Base-by-base conservation (phyloP, 2,797 vertebrate species). In the Aotus griseimembra region DNA sequence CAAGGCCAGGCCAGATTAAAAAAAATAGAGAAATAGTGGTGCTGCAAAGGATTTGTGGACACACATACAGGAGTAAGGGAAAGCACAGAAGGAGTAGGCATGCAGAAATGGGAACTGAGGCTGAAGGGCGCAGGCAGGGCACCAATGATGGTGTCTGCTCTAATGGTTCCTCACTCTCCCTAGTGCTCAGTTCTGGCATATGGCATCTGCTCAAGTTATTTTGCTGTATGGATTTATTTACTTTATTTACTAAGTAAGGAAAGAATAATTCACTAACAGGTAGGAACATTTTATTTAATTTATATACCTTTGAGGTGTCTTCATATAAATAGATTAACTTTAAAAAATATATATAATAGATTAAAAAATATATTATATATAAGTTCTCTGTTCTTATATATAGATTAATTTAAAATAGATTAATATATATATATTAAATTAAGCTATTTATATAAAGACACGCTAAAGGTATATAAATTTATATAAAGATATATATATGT, bases 271-370 rank as follows among this genome's bases (percentile, higher is more conserved):
- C n/a, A 64, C 57, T 77, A 48, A 84, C 87, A 95, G 50, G 50
- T 30, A 46, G 80, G 85, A 88, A 95, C 30, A 92, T 88, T 94
- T 93, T 84, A 90, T 88, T 96, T 94, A 94, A 93, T 95, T 91
- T 92, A n/a, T 61, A 20, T 93, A 80, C 55, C 30, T 30, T 50
- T 77, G 55, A 48, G 57, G 46, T 61, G 13, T 79, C 55, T 94
- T 97, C 26, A 92, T 90, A 75, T 91, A 92, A 97, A 94, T 84
- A 92, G 39, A 96, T 96, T 93, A 92, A 75, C 22, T 50, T 41
- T 41, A 22, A 3, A 55, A 55, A 50, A 22, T 55, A 22, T 52
- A 52, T 50, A 0, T 55, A 52, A 55, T 8, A 22, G 50, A 19
- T 52, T 52, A 6, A 52, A 52, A 52, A 55, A 6, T 52, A 19